Conservation (phyloP, 2,797 vertebrate genomes). For the Craterocephalus amniculus region DNA sequence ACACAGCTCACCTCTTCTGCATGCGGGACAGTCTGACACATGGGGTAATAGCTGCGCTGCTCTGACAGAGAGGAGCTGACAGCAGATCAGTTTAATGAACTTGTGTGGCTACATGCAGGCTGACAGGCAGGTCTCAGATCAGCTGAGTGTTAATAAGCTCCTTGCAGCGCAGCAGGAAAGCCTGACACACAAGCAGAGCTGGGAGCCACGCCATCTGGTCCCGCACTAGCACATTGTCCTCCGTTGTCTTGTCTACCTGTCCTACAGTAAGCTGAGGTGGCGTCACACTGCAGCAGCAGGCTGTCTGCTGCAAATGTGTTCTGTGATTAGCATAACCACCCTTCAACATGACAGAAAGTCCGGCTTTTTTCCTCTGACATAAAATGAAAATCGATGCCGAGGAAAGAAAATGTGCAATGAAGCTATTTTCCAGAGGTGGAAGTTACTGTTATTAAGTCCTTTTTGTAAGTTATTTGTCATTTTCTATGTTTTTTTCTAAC, state of each 20-base stretch:
- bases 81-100: constrained; percentile 57
- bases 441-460: too few species aligned
- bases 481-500: too few species aligned
- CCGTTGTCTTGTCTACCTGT: constrained; percentile 38
- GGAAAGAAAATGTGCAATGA: not conserved
- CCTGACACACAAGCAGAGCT: constrained; percentile 47
- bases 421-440: not conserved
- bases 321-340: constrained; percentile 7
- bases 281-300: constrained; percentile 4
- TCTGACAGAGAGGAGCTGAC: constrained; percentile 48
- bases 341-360: constrained; percentile 20
- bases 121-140: constrained; percentile 65
- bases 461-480: too few species aligned
- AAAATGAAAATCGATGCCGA: not conserved
- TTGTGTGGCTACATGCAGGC: constrained; percentile 23
- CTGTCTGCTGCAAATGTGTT: constrained; percentile 4
- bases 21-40: constrained; percentile 27
- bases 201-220: constrained; percentile 54
- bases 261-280: constrained; percentile 28
- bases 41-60: not conserved
- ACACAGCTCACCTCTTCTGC: not conserved
- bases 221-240: constrained; percentile 5
- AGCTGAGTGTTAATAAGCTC: constrained; percentile 66
- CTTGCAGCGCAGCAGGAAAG: constrained; percentile 42
- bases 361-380: constrained; percentile 21